Percentiles rank a stretch among this genome's conserved stretches.
Evolutionary conservation across 2,888 invertebrate species (phyloP).

Genomic region (Dicranocentrus wangi): DNA sequence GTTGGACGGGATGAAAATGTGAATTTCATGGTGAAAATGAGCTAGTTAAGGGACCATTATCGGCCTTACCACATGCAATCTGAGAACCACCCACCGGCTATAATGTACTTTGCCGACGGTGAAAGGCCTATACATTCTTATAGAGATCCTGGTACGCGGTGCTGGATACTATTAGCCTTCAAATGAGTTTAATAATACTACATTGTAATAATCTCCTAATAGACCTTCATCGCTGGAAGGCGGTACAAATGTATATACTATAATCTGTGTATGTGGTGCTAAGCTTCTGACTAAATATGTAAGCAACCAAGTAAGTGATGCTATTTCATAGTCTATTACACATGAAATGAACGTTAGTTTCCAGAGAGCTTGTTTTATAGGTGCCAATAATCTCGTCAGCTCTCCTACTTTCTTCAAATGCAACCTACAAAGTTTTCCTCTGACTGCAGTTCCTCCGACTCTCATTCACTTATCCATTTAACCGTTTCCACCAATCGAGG

Average conservation of each 20-base stretch:
- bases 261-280: not conserved
- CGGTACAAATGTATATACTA: not conserved
- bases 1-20: slow-evolving; percentile 9
- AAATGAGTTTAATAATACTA: slow-evolving; percentile 19
- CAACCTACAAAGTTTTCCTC: not conserved
- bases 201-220: slow-evolving; percentile 8
- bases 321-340: slow-evolving; percentile 29
- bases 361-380: slow-evolving; percentile 28
- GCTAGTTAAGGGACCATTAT: slow-evolving; percentile 52
- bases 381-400: slow-evolving; percentile 45
- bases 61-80: slow-evolving; percentile 15
- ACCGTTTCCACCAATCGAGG: too few species aligned
- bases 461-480: too few species aligned
- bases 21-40: slow-evolving; percentile 40
- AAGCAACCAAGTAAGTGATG: too few species aligned
- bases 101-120: not conserved
- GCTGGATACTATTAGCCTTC: not conserved
- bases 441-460: not conserved
- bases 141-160: too few species aligned
- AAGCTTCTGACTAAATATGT: too few species aligned
- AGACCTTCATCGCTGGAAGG: not conserved
- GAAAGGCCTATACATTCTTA: too few species aligned
- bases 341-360: slow-evolving; percentile 41
- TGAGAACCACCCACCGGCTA: slow-evolving; percentile 25
- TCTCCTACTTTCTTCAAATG: not conserved